phyloP scores from a whole-genome alignment of 1,140 invertebrate species.

The Drosophila dunni region DNA sequence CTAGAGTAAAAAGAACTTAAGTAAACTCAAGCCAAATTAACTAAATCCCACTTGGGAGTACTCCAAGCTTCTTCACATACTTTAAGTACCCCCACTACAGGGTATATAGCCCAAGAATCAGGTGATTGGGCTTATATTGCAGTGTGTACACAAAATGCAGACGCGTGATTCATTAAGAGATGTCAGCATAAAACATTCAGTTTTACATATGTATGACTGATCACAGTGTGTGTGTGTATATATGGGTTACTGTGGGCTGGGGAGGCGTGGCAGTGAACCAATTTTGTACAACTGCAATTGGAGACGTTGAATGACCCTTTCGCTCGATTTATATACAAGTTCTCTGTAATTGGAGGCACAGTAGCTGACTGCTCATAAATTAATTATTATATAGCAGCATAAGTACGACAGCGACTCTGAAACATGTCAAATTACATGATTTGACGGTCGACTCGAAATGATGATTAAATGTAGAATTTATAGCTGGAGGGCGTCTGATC shows the following conservation, averaged over 20 bases:
- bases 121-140: conserved; percentile 53
- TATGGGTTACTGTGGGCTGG: not conserved
- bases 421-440: conserved; percentile 54
- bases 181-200: conserved; percentile 26
- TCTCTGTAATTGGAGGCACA: conserved; percentile 51
- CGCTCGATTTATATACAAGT: conserved; percentile 22
- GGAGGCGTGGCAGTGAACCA: conserved; percentile 18
- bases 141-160: conserved; percentile 44
- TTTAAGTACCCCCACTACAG: too few relatives aligned
- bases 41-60: too few relatives aligned
- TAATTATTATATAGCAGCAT: not conserved
- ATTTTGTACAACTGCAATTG: conserved; percentile 14
- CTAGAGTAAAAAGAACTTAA: too few relatives aligned
- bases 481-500: conserved; percentile 31
- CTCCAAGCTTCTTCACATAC: too few relatives aligned
- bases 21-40: not conserved
- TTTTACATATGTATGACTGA: not conserved
- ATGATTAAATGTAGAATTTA: not conserved
- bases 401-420: conserved; percentile 7
- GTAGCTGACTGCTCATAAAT: not conserved
- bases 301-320: conserved; percentile 68
- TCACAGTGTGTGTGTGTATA: not conserved
- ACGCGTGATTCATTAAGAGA: conserved; percentile 59
- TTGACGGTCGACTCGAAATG: conserved; percentile 2
- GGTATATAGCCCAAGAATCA: conserved; percentile 28